These are phyloP conservation scores for Melinopterus prodromus DNA, from an alignment of 2,888 invertebrate species.

Conservation along the genomic window DNA sequence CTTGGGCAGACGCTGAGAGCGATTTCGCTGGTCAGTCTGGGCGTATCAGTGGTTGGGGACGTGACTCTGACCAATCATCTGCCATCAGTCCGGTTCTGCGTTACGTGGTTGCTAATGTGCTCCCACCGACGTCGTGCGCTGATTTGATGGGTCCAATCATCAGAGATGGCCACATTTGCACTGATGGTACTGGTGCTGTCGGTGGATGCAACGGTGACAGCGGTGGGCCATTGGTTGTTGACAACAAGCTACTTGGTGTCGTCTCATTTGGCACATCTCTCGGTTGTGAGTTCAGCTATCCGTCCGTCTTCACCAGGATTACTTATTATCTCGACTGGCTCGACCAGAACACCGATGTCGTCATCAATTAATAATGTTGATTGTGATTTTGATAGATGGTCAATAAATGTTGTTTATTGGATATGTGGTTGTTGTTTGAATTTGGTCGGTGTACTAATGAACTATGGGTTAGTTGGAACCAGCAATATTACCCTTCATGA, in stretches of 20 bases:
- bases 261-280: slow-evolving; percentile 53
- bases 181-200: slow-evolving; percentile 57
- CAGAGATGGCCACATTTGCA: slow-evolving; percentile 58
- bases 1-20: slow-evolving; percentile 44
- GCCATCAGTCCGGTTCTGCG: slow-evolving; percentile 27
- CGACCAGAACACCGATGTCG: slow-evolving; percentile 38
- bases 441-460: not conserved
- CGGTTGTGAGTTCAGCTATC: slow-evolving; percentile 58
- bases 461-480: no score
- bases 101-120: slow-evolving; percentile 19
- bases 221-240: slow-evolving; percentile 51
- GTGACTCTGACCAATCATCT: slow-evolving; percentile 6
- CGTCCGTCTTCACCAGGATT: slow-evolving; percentile 58
- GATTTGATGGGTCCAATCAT: slow-evolving; percentile 36
- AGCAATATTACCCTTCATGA: no score
- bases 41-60: slow-evolving; percentile 61
- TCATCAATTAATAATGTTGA: slow-evolving; percentile 15
- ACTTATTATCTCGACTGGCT: slow-evolving; percentile 56
- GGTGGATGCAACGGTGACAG: slow-evolving; percentile 64
- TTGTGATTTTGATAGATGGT: not conserved
- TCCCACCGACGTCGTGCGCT: slow-evolving; percentile 9
- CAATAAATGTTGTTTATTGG: not conserved
- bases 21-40: slow-evolving; percentile 56
- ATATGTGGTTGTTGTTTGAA: not conserved
- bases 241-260: slow-evolving; percentile 44